Evolutionary conservation across 30 jellyfish, hydroid and myxozoan genomes (phyloP).

Genomic region (Aurelia aurita complex sp. Pacific): DNA sequence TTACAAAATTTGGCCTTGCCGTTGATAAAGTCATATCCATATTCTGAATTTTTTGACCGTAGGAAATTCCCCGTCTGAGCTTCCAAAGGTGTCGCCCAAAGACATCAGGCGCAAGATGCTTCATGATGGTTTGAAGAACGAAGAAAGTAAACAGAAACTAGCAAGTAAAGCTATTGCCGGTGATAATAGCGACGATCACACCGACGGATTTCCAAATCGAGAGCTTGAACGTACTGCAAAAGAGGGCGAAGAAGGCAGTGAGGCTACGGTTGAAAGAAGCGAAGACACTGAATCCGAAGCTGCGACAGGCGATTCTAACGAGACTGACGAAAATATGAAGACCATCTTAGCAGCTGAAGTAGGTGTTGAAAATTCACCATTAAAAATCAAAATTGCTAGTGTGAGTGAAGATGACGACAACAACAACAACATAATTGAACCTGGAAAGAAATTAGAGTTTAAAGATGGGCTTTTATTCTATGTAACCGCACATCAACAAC

Average conservation of each 20-base stretch:
- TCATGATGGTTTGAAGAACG: too few relatives aligned
- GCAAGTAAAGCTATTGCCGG: too few relatives aligned
- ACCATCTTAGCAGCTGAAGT: slow-evolving; percentile 53
- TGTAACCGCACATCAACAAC: slow-evolving; percentile 52
- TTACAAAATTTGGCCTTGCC: too few relatives aligned
- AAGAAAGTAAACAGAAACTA: too few relatives aligned
- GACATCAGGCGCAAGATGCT: too few relatives aligned
- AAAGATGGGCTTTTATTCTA: slow-evolving; percentile 44
- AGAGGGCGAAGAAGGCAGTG: background rate
- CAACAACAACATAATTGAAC: slow-evolving; percentile 11
- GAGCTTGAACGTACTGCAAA: background rate
- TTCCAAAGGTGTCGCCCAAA: too few relatives aligned
- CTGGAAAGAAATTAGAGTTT: slow-evolving; percentile 13
- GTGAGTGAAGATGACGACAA: slow-evolving; percentile 52
- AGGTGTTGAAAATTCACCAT: slow-evolving; percentile 52
- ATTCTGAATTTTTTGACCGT: too few relatives aligned
- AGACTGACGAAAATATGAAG: slow-evolving; percentile 46
- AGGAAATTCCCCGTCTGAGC: too few relatives aligned
- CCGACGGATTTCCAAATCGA: too few relatives aligned
- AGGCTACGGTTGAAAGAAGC: background rate
- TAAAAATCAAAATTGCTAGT: slow-evolving; percentile 42
- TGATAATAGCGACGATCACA: too few relatives aligned
- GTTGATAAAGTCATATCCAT: too few relatives aligned
- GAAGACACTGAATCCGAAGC: slow-evolving; percentile 2
- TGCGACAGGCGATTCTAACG: background rate